Evolutionary conservation across 2,888 invertebrate genomes (phyloP).

Genomic region (Podotricha telesiphe): DNA sequence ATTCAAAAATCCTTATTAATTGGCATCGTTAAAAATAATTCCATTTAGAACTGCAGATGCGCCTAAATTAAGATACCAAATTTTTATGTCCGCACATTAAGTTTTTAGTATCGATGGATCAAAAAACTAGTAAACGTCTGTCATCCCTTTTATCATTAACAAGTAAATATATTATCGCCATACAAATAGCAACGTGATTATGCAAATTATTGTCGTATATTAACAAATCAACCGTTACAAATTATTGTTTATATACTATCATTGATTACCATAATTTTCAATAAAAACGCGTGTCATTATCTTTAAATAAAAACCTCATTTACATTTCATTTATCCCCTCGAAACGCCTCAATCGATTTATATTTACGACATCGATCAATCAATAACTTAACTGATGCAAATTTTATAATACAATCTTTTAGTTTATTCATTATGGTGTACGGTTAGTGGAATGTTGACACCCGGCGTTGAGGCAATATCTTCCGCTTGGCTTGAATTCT

Average conservation of each 20-base stretch:
- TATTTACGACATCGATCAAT: conserved; percentile 78
- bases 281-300: conserved; percentile 76
- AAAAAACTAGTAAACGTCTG: conserved; percentile 68
- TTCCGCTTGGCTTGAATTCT: conserved; percentile 69
- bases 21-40: conserved; percentile 45
- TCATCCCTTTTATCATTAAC: conserved; percentile 66
- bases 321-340: conserved; percentile 63
- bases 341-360: conserved; percentile 53
- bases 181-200: conserved; percentile 62
- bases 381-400: conserved; percentile 67
- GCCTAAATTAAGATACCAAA: conserved; percentile 60
- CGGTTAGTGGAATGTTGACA: conserved; percentile 55
- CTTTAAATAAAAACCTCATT: conserved; percentile 49
- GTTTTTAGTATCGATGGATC: conserved; percentile 72
- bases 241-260: conserved; percentile 83
- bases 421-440: conserved; percentile 73
- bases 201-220: conserved; percentile 70
- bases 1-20: conserved; percentile 45
- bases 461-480: conserved; percentile 64
- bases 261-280: conserved; percentile 74
- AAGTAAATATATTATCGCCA: conserved; percentile 51
- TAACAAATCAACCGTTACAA: conserved; percentile 83
- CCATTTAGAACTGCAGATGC: conserved; percentile 66
- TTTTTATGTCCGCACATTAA: conserved; percentile 60
- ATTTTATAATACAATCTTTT: conserved; percentile 54